Conservation (phyloP, 2,113 vertebrate species). For the Tapirus terrestris region DNA sequence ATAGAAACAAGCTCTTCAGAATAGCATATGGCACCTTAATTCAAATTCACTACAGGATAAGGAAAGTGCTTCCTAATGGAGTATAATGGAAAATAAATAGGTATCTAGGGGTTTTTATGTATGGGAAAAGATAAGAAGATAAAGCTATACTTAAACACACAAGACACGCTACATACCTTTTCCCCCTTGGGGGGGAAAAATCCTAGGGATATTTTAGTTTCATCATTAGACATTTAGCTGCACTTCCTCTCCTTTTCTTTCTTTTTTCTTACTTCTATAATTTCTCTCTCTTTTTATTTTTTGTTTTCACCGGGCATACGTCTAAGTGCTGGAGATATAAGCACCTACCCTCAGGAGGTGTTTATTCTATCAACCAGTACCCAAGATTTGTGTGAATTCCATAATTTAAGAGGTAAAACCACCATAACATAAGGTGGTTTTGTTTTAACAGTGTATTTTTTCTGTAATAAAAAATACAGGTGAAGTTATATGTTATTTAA, state of each 20-base stretch:
- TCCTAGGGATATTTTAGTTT: background rate
- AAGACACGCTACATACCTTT: background rate
- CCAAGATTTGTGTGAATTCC: background rate
- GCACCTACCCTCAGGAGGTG: background rate
- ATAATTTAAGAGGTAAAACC: background rate
- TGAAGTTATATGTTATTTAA: background rate
- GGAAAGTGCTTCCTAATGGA: conserved; percentile 11
- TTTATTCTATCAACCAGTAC: background rate
- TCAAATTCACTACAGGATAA: conserved; percentile 57
- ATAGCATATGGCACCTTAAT: conserved; percentile 64
- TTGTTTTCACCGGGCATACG: background rate
- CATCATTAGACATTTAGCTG: background rate
- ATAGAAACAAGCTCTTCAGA: conserved; percentile 44
- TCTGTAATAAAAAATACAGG: background rate
- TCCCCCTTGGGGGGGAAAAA: background rate
- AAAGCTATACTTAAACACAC: conserved; percentile 33
- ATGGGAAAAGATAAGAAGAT: background rate
- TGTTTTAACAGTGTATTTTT: background rate
- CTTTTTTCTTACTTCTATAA: background rate
- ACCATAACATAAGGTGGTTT: background rate
- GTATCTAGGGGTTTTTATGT: conserved; percentile 18
- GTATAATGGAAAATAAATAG: conserved; percentile 50
- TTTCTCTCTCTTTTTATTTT: background rate
- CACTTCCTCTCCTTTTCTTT: background rate
- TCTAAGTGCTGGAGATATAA: background rate